Conservation (phyloP, 2,888 invertebrate genomes). For the Allolobophora icterica region DNA sequence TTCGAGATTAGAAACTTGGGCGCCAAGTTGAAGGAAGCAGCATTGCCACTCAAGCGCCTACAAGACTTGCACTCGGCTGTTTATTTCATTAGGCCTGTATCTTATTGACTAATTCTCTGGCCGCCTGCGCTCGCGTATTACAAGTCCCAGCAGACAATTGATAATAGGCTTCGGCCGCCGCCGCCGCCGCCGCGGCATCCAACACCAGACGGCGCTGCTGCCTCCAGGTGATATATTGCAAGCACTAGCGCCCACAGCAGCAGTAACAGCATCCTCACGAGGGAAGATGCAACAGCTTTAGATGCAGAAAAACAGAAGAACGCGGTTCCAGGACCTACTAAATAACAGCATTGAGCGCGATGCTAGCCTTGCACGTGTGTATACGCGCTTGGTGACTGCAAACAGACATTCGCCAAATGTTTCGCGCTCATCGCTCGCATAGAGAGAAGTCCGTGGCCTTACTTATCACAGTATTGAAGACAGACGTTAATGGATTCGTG, state of each 20-base stretch:
- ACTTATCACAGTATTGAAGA: constrained; percentile 26
- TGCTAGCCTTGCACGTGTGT: not conserved
- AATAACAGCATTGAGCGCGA: not conserved
- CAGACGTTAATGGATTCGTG: constrained; percentile 27
- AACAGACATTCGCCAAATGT: not conserved
- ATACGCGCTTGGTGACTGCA: not conserved
- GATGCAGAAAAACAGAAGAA: constrained; percentile 1
- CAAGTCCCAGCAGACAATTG: constrained; percentile 11
- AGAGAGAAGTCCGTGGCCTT: not conserved
- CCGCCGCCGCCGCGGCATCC: not conserved
- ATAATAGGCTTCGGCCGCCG: not conserved
- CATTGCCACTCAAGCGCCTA: not conserved
- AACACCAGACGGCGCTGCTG: not conserved
- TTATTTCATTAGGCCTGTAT: constrained; percentile 1
- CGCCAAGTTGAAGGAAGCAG: not conserved
- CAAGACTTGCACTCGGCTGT: not conserved
- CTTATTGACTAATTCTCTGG: not conserved
- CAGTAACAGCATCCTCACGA: constrained; percentile 3
- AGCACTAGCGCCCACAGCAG: not conserved
- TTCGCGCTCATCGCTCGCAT: not conserved
- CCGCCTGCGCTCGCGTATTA: not conserved
- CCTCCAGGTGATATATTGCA: not conserved
- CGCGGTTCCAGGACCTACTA: not conserved
- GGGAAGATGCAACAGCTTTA: constrained; percentile 11
- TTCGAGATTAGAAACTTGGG: not conserved